These are phyloP conservation scores for Chaetorhynchus papuensis DNA, from an alignment of 2,113 vertebrate genomes.

Conservation along the genomic window DNA sequence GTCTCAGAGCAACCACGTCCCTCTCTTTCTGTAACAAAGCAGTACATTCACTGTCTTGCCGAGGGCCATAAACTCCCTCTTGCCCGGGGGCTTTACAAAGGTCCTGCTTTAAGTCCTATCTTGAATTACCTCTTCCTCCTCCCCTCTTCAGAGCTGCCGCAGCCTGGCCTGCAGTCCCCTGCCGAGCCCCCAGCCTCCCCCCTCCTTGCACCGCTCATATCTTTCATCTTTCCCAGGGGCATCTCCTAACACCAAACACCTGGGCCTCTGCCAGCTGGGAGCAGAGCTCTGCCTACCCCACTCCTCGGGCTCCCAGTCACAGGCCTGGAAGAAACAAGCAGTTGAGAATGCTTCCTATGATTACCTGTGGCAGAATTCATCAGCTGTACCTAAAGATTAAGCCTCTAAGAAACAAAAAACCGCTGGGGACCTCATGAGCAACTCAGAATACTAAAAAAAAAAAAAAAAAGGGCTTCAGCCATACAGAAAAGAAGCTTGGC, in stretches of 20 bases:
- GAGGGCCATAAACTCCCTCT: background rate
- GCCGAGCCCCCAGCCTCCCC: background rate
- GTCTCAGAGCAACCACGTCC: background rate
- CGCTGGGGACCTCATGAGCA: background rate
- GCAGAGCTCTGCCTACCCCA: background rate
- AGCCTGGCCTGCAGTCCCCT: background rate
- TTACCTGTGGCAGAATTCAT: background rate
- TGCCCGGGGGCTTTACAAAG: background rate
- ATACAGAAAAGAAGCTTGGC: background rate
- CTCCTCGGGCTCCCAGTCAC: background rate
- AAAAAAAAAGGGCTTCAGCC: background rate
- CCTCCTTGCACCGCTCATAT: background rate
- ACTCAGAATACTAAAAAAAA: background rate
- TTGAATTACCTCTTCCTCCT: background rate
- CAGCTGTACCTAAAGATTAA: background rate
- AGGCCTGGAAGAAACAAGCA: background rate
- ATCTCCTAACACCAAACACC: background rate
- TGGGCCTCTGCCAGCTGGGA: background rate
- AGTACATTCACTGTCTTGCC: background rate
- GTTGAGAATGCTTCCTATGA: accelerated
- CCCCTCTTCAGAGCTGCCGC: background rate
- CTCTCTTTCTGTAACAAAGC: background rate
- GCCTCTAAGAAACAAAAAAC: background rate
- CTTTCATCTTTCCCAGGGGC: background rate
- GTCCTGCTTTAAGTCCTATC: background rate